phyloP scores from a whole-genome alignment of 2,113 vertebrate species.

The Melanerpes formicivorus region DNA sequence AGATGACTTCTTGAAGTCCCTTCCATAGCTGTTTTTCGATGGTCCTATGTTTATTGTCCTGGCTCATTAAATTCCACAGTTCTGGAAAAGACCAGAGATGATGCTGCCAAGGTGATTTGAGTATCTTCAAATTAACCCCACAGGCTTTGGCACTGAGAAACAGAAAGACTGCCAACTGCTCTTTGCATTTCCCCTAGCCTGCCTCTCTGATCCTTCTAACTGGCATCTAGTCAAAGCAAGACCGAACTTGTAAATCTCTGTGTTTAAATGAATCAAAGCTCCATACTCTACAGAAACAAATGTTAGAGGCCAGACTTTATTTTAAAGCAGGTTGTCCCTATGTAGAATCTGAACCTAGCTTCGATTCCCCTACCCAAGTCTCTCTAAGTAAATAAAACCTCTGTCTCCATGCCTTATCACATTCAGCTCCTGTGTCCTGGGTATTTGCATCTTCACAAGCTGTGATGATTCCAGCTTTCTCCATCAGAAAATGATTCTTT shows the following conservation, averaged over 20 bases:
- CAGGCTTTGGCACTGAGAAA: constrained; percentile 44
- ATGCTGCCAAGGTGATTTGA: constrained; percentile 38
- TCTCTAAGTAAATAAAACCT: background rate
- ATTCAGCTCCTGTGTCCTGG: background rate
- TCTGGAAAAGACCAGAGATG: constrained; percentile 26
- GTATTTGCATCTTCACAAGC: background rate
- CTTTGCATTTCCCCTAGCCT: constrained; percentile 57
- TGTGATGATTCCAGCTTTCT: constrained; percentile 31
- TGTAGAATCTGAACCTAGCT: constrained; percentile 19
- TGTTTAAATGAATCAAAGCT: constrained; percentile 36
- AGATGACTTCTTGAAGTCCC: background rate
- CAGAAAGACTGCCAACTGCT: constrained; percentile 62
- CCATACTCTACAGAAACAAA: constrained; percentile 35
- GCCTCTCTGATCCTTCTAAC: constrained; percentile 60
- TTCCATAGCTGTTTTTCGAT: constrained; percentile 46
- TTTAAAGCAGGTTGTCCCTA: background rate
- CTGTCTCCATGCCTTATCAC: background rate
- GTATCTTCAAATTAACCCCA: constrained; percentile 33
- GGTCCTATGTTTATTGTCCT: constrained; percentile 20
- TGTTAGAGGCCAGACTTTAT: background rate
- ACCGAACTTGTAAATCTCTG: constrained; percentile 56
- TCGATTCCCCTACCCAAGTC: background rate
- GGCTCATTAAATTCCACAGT: constrained; percentile 8
- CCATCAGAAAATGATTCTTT: constrained; percentile 25
- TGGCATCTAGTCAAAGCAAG: constrained; percentile 68